Evolutionary conservation across 2,797 vertebrate species (phyloP), one percentile per base, ranked within the genome.

Genomic region (Eulemur coronatus): DNA sequence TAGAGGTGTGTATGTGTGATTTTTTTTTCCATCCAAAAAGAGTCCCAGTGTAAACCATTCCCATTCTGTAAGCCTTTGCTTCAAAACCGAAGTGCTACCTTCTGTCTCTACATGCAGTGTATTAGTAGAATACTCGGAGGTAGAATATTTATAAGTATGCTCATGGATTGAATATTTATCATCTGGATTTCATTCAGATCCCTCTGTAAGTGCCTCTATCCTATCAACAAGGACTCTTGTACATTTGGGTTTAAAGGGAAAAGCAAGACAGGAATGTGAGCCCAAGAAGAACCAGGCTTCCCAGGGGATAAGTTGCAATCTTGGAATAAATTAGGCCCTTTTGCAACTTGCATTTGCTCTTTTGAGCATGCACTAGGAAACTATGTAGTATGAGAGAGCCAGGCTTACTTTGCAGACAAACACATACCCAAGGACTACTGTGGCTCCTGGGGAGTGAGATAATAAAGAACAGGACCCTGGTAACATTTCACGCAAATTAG

Each of bases 131-230:
- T 38, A 67, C 61, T 67, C 43, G 35, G 22, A 43, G 43, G 35
- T 55, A 72, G 41, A 72, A 89, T 43, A 84, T 50, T 48, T 72
- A 94, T 48, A 30, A 38, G 52, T 63, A 28, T 69, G 84, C 4
- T 79, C 41, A 12, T 57, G 59, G 33, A 30, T 43, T 89, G 63
- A 96, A 82, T 41, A 92, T 87, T 91, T 95, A 85, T 84, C 30
- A 84, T 78, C 52, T 91, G 81, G 46, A 48, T 85, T 85, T 85
- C 61, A 78, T 81, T 87, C 88, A 89, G 63, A 93, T 95, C 82
- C 50, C 22, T 89, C 52, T 82, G 26, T 55, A 97, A 69, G 30
- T 94, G 30, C 61, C 43, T 94, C 70, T 84, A 48, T 86, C 35
- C 72, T 89, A 7, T 80, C 84, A 67, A 84, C n/a, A 94, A 72